Evolutionary conservation across 1,140 invertebrate genomes (phyloP), one percentile per base, ranked within the genome.

Genomic region (Lucilia cuprina): DNA sequence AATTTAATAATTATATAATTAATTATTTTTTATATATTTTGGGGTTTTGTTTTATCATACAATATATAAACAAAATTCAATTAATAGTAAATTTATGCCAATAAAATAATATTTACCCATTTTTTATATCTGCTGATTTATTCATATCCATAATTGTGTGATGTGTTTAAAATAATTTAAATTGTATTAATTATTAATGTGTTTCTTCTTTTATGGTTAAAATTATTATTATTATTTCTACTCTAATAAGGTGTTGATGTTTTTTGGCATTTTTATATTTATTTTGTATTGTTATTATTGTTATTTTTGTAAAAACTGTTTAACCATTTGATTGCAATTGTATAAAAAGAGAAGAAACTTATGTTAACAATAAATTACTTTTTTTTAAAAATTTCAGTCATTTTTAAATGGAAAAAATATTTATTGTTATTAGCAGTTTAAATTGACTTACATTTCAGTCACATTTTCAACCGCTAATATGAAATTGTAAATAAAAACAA

Each of bases 51-150:
- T 17, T 12, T 17, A 5, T 13, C 50, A 0, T 5, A 60, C 17
- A 60, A 60, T 14, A 60, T 14, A 41, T 55, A 55, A 5, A 14
- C 13, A 55, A 55, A 55, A 41, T 41, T 0, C 25, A 30, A 30
- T 30, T 30, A 30, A 30, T 30, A 30, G 3, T 30, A 30, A 12
- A 34, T 75, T 34, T 75, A 75, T 75, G 74, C 30, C 30, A 75
- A 83, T 47, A 30, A 30, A n/a, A 70, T 30, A 60, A 82, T 82
- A 74, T 84, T 84, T 84, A 84, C 83, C 83, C 83, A 82, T 84
- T 84, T 82, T 82, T 84, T 47, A 84, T 55, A 82, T 82, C 83
- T 34, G 55, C 74, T 82, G 78, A 65, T 82, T 84, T 84, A 70
- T 74, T 78, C 35, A 41, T 49, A 34, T 78, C 78, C 83, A 82